These are phyloP conservation scores for Enteromius thamalakanensis DNA, from an alignment of 2,797 vertebrate species.

Conservation along the genomic window DNA sequence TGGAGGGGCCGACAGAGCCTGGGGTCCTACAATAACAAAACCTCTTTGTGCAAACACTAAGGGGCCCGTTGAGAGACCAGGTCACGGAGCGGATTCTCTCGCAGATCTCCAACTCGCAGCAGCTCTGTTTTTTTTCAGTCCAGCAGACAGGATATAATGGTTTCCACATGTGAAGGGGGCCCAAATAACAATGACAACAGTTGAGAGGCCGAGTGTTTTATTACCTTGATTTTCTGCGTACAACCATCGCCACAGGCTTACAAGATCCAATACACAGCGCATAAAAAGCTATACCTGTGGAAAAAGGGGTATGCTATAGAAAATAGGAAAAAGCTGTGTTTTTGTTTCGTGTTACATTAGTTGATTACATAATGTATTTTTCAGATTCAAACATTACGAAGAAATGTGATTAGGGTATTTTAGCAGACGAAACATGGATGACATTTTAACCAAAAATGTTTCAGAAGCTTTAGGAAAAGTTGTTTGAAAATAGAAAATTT, in stretches of 20 bases:
- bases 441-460: neutral
- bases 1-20: conserved; percentile 60
- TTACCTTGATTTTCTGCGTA: conserved; percentile 53
- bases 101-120: conserved; percentile 64
- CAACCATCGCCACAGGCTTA: conserved; percentile 22
- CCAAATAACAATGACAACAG: conserved; percentile 60
- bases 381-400: neutral
- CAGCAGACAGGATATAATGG: conserved; percentile 83
- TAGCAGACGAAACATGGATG: neutral
- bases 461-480: neutral
- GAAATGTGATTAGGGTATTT: neutral
- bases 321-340: neutral
- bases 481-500: no score
- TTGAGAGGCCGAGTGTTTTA: conserved; percentile 60
- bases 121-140: conserved; percentile 72
- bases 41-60: conserved; percentile 72
- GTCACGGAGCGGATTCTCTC: conserved; percentile 61
- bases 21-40: conserved; percentile 76
- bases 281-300: conserved; percentile 29
- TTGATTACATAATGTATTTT: neutral
- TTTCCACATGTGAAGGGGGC: conserved; percentile 80
- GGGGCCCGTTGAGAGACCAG: conserved; percentile 62
- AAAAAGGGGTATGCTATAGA: conserved; percentile 24
- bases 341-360: conserved; percentile 15
- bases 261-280: conserved; percentile 36